Percentiles rank a stretch among this genome's conserved stretches.
Evolutionary conservation across 2,113 vertebrate species (phyloP).

Genomic region (Notiomystis cincta): DNA sequence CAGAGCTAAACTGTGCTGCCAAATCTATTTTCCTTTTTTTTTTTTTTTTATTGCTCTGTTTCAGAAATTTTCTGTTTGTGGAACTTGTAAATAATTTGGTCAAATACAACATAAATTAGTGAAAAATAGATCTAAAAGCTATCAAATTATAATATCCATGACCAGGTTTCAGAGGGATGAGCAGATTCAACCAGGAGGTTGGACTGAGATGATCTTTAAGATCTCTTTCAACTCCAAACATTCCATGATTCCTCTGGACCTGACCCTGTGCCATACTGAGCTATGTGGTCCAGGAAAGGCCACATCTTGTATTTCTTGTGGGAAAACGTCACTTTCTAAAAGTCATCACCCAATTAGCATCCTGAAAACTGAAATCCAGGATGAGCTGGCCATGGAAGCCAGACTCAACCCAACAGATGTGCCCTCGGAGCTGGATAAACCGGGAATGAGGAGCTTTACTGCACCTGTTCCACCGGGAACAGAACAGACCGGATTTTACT

Average conservation of each 20-base stretch:
- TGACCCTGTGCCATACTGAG: neutral
- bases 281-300: neutral
- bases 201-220: neutral
- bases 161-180: neutral
- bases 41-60: neutral
- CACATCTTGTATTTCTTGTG: neutral
- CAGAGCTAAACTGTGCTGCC: neutral
- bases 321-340: neutral
- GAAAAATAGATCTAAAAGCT: neutral
- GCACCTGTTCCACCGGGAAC: conserved; percentile 26
- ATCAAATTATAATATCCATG: neutral
- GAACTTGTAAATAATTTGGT: neutral
- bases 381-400: neutral
- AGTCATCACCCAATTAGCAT: conserved; percentile 35
- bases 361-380: neutral
- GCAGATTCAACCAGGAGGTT: neutral
- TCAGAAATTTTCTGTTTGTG: neutral
- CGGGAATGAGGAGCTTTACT: neutral
- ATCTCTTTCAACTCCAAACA: neutral
- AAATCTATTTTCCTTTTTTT: neutral
- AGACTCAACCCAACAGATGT: conserved; percentile 17
- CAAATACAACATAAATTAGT: neutral
- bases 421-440: neutral
- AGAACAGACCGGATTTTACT: conserved; percentile 4
- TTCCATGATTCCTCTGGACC: neutral